A percentile compares a stretch with the other conserved stretches of the same genome.
phyloP scores from a whole-genome alignment of 2,888 invertebrate genomes.

The Crematogaster levior region DNA sequence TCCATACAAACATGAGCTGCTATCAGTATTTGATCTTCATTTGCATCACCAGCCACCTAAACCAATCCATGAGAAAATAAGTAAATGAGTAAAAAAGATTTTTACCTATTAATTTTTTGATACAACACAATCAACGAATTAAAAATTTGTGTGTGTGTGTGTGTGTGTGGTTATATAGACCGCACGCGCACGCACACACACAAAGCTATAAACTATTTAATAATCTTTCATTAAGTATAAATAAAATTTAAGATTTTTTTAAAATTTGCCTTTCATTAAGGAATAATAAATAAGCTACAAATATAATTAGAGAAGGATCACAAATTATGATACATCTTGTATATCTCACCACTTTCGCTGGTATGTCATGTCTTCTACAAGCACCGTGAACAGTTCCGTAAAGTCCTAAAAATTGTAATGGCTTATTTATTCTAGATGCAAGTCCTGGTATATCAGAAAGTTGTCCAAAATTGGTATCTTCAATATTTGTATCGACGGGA shows the following conservation, averaged over 20 bases:
- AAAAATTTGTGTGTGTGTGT: background rate
- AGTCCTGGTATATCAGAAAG: slow-evolving; percentile 95
- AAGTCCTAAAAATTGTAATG: slow-evolving; percentile 96
- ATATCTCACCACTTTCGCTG: slow-evolving; percentile 92
- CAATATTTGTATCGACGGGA: slow-evolving; percentile 70
- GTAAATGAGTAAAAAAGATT: background rate
- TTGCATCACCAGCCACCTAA: slow-evolving; percentile 96
- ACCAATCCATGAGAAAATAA: background rate
- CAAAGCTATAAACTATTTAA: no score
- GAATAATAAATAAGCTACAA: no score
- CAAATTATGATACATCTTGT: background rate
- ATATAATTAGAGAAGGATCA: background rate
- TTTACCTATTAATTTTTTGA: background rate
- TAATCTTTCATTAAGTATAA: background rate
- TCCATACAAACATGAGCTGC: slow-evolving; percentile 95
- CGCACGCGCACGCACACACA: no score
- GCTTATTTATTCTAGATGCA: slow-evolving; percentile 90
- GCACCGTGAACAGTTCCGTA: slow-evolving; percentile 96
- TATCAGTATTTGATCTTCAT: slow-evolving; percentile 95
- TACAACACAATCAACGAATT: background rate
- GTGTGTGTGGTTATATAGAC: no score
- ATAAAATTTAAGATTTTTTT: no score
- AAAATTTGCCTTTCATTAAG: no score
- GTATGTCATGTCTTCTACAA: slow-evolving; percentile 95
- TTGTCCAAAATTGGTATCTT: slow-evolving; percentile 62